Base-by-base conservation (phyloP, 1,140 invertebrate genomes). In the Tyrophagus putrescentiae region DNA sequence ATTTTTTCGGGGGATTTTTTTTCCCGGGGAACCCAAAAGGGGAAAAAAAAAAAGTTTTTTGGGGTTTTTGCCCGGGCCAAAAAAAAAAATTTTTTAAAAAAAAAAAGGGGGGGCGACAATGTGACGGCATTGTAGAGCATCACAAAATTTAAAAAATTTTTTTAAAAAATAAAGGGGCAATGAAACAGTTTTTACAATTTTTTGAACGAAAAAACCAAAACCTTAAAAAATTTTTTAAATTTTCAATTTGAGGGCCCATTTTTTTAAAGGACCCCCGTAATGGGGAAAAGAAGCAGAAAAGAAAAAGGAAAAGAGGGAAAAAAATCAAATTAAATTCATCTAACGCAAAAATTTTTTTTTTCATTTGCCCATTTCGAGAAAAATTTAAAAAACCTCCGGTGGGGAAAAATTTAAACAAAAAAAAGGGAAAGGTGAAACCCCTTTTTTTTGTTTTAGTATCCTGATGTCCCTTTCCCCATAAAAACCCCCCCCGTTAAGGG, bases 1-100 rank as follows among this genome's bases (percentile, higher is more conserved):
- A 63, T 60, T 31, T 63, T 62, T 9, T 60, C 41, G 7, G 62
- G 48, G 28, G 64, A n/a, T n/a, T n/a, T 65, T 41, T 63, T 28
- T 42, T 56, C 56, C 0, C 64, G 60, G 34, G 64, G 62, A 27
- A 64, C 64, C 60, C 63, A 29, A 27, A 33, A 56, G 21, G 2
- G 29, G 21, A n/a, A 56, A 33, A n/a, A 32, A 13, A 39, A 32
- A 32, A 56, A 31, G 39, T 56, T 39, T 13, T 39, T 13, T 48
- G 45, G 31, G 31, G 13, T 9, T 21, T 48, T 21, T 29, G 7
- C 21, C 23, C 7, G 31, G 45, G 21, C 36, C n/a, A n/a, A n/a
- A n/a, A n/a, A 39, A 39, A 39, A 21, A 13, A 39, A 39, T 39
- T 39, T 13, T n/a, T n/a, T n/a, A n/a, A n/a, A n/a, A n/a, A n/a